These are phyloP conservation scores for Lasius platythorax DNA, from an alignment of 2,888 invertebrate species.

Conservation along the genomic window DNA sequence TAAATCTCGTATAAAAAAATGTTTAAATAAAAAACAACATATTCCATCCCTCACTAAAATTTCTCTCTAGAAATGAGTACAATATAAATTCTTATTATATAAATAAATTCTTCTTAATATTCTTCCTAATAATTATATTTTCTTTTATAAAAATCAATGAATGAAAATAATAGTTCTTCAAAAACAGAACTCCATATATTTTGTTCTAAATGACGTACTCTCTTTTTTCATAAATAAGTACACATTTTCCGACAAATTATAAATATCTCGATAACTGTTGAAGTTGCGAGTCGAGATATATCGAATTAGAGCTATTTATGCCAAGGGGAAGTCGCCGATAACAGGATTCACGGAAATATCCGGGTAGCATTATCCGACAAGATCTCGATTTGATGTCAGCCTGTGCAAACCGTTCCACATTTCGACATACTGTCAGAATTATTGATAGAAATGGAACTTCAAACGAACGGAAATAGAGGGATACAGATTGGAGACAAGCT, in stretches of 20 bases:
- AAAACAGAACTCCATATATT: background rate
- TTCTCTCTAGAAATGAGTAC: background rate
- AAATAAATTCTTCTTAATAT: background rate
- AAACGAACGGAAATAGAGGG: background rate
- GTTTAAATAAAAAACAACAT: background rate
- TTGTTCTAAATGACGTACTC: background rate
- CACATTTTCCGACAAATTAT: constrained; percentile 11
- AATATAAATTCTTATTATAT: no score
- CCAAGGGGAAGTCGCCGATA: constrained; percentile 61
- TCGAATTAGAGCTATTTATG: constrained; percentile 71
- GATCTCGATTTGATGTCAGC: constrained; percentile 37
- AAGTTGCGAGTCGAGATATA: constrained; percentile 65
- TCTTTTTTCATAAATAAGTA: background rate
- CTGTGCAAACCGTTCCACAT: constrained; percentile 30
- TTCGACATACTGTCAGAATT: constrained; percentile 62
- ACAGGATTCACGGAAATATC: constrained; percentile 69
- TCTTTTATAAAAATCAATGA: background rate
- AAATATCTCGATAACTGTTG: constrained; percentile 3
- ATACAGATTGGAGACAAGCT: constrained; percentile 6
- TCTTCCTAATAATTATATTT: background rate
- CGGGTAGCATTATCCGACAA: constrained; percentile 49
- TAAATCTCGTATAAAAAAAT: background rate
- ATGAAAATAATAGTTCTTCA: background rate
- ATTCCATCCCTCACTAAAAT: background rate
- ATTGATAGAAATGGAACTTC: constrained; percentile 54